Evolutionary conservation across 2,113 vertebrate species (phyloP).

Genomic region (Cairina moschata): DNA sequence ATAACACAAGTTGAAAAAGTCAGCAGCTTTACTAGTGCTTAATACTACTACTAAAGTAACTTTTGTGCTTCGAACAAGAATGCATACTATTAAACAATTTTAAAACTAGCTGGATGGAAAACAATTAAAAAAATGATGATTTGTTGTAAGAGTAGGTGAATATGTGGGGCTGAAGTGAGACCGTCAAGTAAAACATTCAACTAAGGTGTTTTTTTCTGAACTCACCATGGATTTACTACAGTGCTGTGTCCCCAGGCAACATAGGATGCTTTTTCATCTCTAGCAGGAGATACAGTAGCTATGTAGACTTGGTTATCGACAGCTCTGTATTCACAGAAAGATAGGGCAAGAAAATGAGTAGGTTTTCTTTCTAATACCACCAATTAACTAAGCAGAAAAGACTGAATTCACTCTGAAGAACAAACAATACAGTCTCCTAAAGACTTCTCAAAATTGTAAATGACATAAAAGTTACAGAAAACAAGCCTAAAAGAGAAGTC

Average conservation of each 20-base stretch:
- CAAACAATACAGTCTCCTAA: not conserved
- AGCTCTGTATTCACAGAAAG: conserved; percentile 77
- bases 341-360: not conserved
- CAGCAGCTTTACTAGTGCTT: not conserved
- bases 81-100: not conserved
- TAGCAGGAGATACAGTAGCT: conserved; percentile 91
- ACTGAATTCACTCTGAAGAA: not conserved
- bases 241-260: conserved; percentile 97
- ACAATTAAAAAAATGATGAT: not conserved
- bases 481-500: not conserved
- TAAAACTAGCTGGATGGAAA: not conserved
- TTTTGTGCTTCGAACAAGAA: not conserved
- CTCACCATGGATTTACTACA: conserved; percentile 93
- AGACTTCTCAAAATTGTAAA: not conserved
- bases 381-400: not conserved
- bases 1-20: not conserved
- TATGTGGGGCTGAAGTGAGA: not conserved
- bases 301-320: conserved; percentile 95
- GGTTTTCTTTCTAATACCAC: not conserved
- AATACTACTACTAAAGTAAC: not conserved
- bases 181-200: not conserved
- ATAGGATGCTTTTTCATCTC: conserved; percentile 89
- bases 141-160: not conserved
- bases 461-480: not conserved
- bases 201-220: not conserved